Base-by-base conservation (phyloP, 1,140 invertebrate species). In the Nymphalis io region DNA sequence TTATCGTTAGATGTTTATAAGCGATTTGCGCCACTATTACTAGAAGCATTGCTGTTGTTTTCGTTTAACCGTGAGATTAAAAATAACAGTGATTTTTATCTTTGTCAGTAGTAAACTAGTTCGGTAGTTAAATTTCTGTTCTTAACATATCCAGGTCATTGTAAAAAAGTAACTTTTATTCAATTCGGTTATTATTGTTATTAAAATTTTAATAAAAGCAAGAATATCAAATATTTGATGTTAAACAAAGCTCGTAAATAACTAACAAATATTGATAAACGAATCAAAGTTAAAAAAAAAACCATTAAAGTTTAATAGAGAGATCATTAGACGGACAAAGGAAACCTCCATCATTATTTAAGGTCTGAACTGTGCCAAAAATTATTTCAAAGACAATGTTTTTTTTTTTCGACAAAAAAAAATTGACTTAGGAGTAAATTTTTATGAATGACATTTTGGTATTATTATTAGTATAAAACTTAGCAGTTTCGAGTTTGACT, bases 81-180 rank as follows among this genome's bases (percentile, higher is more conserved):
- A 23, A 55, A 27, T 27, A 55, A 13, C 20, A 0, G 13, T 55
- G 51, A 55, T 55, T 23, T 12, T 63, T 33, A 63, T 63, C 18
- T 63, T 39, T 62, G 60, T 48, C 33, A 39, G 57, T 59, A 62
- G 23, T 27, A 51, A 62, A 51, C 60, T 62, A 62, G 60, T 62
- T 62, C 60, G 60, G 23, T 33, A 48, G 60, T 62, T 62, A 55
- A 55, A 55, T 55, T 55, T 55, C 51, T 55, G 16, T 55, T 27
- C 13, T 23, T 23, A 23, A 15, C 20, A 12, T 23, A 55, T 55
- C 23, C 51, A 16, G 51, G 51, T 55, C 51, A 55, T 23, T 55
- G 51, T 55, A 33, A 33, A 33, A 8, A 33, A 33, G 10, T 33
- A 33, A 33, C 10, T 8, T 33, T 33, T 33, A 33, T 55, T 55